Percentiles rank a stretch among this genome's conserved stretches.
Evolutionary conservation across 2,113 vertebrate genomes (phyloP).

Genomic region (Caloenas nicobarica): DNA sequence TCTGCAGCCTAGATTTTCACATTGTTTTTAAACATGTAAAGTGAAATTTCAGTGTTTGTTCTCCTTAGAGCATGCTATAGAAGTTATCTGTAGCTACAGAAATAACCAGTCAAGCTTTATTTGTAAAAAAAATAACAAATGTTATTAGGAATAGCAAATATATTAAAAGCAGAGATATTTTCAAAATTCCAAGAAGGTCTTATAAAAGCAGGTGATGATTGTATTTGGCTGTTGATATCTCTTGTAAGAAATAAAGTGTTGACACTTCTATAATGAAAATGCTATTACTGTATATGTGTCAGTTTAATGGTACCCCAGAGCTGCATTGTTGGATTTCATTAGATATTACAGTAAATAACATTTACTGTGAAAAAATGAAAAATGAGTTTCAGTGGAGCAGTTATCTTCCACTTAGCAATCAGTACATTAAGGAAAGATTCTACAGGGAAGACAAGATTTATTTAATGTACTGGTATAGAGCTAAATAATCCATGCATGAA

Average conservation of each 20-base stretch:
- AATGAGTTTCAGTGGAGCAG: constrained; percentile 26
- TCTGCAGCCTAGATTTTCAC: not conserved
- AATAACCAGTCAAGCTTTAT: not conserved
- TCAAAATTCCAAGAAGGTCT: not conserved
- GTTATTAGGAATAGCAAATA: not conserved
- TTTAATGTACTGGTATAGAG: not conserved
- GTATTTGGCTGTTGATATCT: not conserved
- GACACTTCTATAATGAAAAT: constrained; percentile 41
- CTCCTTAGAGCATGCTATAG: not conserved
- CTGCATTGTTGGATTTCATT: constrained; percentile 28
- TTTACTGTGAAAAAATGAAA: constrained; percentile 42
- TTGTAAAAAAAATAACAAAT: not conserved
- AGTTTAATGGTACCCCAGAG: constrained; percentile 38
- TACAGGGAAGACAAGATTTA: not conserved
- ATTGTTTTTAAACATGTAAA: not conserved
- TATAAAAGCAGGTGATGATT: not conserved
- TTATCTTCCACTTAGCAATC: constrained; percentile 43
- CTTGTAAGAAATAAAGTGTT: constrained; percentile 20
- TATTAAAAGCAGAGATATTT: not conserved
- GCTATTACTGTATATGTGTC: constrained; percentile 15
- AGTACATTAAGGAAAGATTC: not conserved
- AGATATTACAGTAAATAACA: constrained; percentile 53
- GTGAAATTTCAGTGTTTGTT: not conserved
- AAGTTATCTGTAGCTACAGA: not conserved
- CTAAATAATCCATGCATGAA: not conserved